Base-by-base conservation (phyloP, 2,888 invertebrate species). In the Euplagia quadripunctaria region DNA sequence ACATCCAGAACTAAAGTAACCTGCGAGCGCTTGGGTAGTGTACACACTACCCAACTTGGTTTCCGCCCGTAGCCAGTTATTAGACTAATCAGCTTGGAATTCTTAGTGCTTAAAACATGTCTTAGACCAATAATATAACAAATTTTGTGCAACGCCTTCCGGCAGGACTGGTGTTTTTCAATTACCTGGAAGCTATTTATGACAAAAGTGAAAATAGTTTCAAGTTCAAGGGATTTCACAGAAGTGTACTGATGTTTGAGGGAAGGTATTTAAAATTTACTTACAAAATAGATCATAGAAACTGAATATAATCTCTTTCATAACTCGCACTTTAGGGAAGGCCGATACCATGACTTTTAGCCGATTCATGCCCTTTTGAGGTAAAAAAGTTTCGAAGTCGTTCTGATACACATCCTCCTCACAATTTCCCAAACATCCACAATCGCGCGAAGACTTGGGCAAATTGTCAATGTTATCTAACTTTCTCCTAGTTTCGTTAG, bases 221-320 rank as follows among this genome's bases (percentile, higher is more conserved):
- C 31, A 31, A 31, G 31, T 31, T 31, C 31, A 43, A n/a, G n/a
- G 6, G n/a, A n/a, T 55, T n/a, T 55, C 17, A 55, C 11, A 52
- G 17, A 52, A 17, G 17, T 52, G 0, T n/a, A 17, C 52, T 52
- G 4, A 20, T 3, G 3, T 5, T 20, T 63, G 41, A n/a, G 4
- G 1, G 20, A n/a, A 4, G 1, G 9, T 64, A 64, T 42, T 14
- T 43, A 51, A 66, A 58, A 75, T 64, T 31, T 82, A 92, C 95
- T 93, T 92, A 98, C 98, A 96, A 83, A 98, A 89, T 63, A 98
- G 96, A 90, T 98, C 98, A 7, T 97, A 96, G 83, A 97, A 96
- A 78, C 97, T 97, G 88, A 97, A 97, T 68, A 98, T 96, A 2
- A 97, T 96, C 84, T 97, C 97, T 65, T 97, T 95, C 76, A 96